Base-by-base conservation (phyloP, 1,140 invertebrate genomes). In the Fragariocoptes setiger region DNA sequence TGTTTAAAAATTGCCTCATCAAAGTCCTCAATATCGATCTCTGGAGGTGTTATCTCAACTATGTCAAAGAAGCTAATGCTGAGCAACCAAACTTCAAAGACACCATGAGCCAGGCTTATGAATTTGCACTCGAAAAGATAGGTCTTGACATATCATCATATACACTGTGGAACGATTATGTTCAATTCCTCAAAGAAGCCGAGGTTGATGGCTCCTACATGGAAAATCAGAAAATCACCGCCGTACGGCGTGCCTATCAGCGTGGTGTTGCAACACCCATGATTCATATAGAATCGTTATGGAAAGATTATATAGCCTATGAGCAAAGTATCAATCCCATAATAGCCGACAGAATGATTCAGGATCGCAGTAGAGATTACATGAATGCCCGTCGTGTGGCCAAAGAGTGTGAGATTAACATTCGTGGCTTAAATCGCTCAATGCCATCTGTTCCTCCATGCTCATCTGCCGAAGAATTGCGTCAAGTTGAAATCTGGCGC, bases 31-130 rank as follows among this genome's bases (percentile, higher is more conserved):
- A 94, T 62, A 94, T 99, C 48, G 90, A 99, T 57, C 62, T 99
- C 40, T 99, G 90, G 90, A 80, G 88, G 57, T 67, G 86, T 14
- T 99, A 99, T 58, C 66, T 99, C 25, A 75, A 74, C 50, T 99
- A 99, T 62, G 83, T 99, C 13, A 88, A 88, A 64, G 86, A 95
- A 57, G 92, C 85, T 1, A 94, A 95, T 61, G 74, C 76, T 39
- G 72, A 73, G 47, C 65, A 90, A 37, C 71, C 80, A 14, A 83
- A 79, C 64, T 63, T 38, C 57, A 90, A 86, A 53, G 88, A 97
- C 58, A 97, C 94, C 64, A 90, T 97, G 78, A 86, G 86, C 0
- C 83, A 99, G 60, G 88, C 90, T 0, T 99, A 94, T 56, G 90
- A 97, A 59, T 97, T 95, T 65, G 88, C 92, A 0, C 57, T 97